Evolutionary conservation across 2,888 invertebrate species (phyloP).

Genomic region (Meteorus colon): DNA sequence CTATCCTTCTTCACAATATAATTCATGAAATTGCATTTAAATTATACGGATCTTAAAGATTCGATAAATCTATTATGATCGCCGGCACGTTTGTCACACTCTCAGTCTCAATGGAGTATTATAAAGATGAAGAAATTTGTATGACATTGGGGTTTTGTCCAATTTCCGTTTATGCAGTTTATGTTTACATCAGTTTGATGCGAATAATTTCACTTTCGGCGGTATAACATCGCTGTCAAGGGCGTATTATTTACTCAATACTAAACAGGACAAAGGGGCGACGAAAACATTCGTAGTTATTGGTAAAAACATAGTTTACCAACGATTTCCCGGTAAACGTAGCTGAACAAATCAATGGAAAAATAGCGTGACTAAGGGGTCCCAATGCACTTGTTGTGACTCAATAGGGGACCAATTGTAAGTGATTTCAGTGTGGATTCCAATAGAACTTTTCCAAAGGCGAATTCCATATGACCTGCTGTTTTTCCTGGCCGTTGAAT

Average conservation of each 20-base stretch:
- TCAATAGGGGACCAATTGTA: slow-evolving; percentile 44
- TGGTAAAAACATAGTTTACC: slow-evolving; percentile 44
- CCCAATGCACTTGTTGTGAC: slow-evolving; percentile 58
- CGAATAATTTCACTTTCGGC: slow-evolving; percentile 7
- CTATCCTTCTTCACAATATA: too few species aligned
- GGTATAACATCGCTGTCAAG: slow-evolving; percentile 5
- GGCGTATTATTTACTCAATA: not conserved
- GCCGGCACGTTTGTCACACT: not conserved
- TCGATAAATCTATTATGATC: not conserved
- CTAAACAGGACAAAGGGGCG: slow-evolving; percentile 11
- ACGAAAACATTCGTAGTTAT: slow-evolving; percentile 24
- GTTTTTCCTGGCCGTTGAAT: slow-evolving; percentile 7
- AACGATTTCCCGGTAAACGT: slow-evolving; percentile 51
- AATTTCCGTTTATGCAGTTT: not conserved
- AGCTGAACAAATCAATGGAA: slow-evolving; percentile 42
- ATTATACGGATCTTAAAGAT: not conserved
- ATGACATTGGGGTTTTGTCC: not conserved
- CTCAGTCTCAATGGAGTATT: not conserved
- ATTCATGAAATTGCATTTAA: not conserved
- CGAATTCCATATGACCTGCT: slow-evolving; percentile 1
- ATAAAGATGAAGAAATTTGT: not conserved
- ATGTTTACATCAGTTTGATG: not conserved
- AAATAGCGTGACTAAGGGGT: slow-evolving; percentile 49
- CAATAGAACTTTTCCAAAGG: slow-evolving; percentile 3
- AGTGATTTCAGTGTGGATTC: slow-evolving; percentile 21